Evolutionary conservation across 1,140 invertebrate species (phyloP), one percentile per base, ranked within the genome.

Genomic region (Calosoma granatense): DNA sequence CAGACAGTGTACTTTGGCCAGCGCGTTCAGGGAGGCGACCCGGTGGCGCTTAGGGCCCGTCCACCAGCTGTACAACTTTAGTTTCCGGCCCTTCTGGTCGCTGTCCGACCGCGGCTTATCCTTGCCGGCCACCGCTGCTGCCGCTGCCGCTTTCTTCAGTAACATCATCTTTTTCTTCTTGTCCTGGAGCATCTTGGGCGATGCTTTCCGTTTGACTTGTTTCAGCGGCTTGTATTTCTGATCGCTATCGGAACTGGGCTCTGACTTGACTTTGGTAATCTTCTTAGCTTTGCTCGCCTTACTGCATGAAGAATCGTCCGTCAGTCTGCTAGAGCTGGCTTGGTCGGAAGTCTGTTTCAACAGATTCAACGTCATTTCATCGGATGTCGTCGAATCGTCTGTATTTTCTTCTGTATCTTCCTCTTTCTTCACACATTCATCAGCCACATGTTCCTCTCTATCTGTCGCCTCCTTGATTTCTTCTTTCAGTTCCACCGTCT

Each of bases 1-100:
- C 12, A 94, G 75, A 67, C 90, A 92, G 68, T 93, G 90, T 22
- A 94, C 90, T 77, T 94, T 93, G n/a, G 90, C 90, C 63, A 89
- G 71, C 0, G 91, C 91, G 71, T 94, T 94, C 15, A 94, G 70
- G 3, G 90, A 92, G 21, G 91, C 91, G 67, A 92, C 90, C 59
- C 91, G 77, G 66, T 89, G 86, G 55, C 84, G 77, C 71, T 90
- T 90, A 9, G 87, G 85, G 0, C 85, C 86, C 55, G 72, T 81
- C 79, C 79, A 81, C 53, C 81, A 81, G 2, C 74, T 74, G 56
- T 77, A 76, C 22, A 81, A 62, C 64, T 78, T 76, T 57, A 72
- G 69, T 63, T 78, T 74, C 2, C 54, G 69, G 67, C 1, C 71
- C 67, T 56, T 41, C 60, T 19, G 62, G 59, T 57, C 67, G 56